Base-by-base conservation (phyloP, 2,797 vertebrate genomes). In the Danio choprae region DNA sequence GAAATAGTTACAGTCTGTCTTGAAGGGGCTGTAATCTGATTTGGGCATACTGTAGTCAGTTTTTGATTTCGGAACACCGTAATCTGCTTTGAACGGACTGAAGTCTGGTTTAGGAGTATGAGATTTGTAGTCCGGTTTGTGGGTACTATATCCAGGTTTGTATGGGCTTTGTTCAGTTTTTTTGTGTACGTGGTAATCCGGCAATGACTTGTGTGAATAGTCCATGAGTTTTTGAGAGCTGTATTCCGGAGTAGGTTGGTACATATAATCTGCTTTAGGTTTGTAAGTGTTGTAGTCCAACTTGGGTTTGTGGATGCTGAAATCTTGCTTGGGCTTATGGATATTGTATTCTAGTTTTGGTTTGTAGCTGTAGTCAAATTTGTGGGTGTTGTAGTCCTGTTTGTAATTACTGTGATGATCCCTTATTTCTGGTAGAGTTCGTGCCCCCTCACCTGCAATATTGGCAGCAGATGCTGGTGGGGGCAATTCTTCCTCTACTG, bases 401-500 rank as follows among this genome's bases (percentile, higher is more conserved):
- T 94, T 93, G 81, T 94, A 92, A 86, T 94, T 92, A 85, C 89
- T 93, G 86, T 93, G 94, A 86, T 97, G 96, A 93, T 99, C 95
- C 83, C 95, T 95, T 82, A 96, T 92, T 88, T 96, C 94, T 90
- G 97, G 96, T 91, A 97, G 90, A 77, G 93, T 94, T 36, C 95
- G 94, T 38, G 93, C 91, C 48, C 96, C 94, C 81, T 94, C 95
- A 89, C 96, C 96, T 88, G 92, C 87, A 70, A 89, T 87, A 41
- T 94, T 91, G 71, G 95, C 85, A 73, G 95, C 92, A 56, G 94
- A 94, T 7, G 95, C 88, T 0, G 94, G 87, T 75, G 95, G 90
- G 15, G 96, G 93, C 87, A 98, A 92, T 89, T 98, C 97, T 88
- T 98, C 96, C 40, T 94, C 97, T 90, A 98, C 95, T 87, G 96